Evolutionary conservation across 2,797 vertebrate genomes (phyloP).

Genomic region (Poeciliopsis paucimaculata): DNA sequence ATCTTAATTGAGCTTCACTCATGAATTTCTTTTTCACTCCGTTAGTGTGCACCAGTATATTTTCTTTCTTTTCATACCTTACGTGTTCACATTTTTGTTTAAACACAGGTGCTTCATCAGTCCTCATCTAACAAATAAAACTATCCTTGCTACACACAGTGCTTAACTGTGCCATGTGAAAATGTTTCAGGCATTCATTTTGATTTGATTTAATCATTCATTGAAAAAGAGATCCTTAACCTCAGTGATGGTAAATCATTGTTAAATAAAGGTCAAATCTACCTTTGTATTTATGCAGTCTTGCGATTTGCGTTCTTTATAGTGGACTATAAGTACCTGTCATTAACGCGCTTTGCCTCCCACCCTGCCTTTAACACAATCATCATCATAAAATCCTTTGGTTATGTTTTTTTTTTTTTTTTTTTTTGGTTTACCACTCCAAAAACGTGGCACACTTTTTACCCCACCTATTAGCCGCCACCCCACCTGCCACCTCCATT

Average conservation of each 20-base stretch:
- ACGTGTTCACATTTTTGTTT: neutral
- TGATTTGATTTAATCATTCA: neutral
- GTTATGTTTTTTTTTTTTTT: neutral
- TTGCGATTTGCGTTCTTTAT: neutral
- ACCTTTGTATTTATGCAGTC: neutral
- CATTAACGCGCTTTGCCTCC: too few species aligned
- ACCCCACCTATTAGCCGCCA: neutral
- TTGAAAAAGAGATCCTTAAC: neutral
- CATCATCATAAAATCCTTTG: neutral
- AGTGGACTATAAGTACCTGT: too few species aligned
- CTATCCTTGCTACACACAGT: neutral
- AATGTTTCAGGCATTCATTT: neutral
- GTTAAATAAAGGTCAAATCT: neutral
- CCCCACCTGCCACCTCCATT: neutral
- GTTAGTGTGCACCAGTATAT: neutral
- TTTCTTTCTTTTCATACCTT: neutral
- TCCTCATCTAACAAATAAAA: neutral
- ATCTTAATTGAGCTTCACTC: neutral
- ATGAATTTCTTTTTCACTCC: neutral
- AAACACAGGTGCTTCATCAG: neutral
- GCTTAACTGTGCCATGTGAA: neutral
- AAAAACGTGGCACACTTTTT: too few species aligned
- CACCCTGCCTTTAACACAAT: neutral
- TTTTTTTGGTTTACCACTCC: neutral
- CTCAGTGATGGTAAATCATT: neutral